phyloP scores from a whole-genome alignment of 1,140 invertebrate species.

The Idris sp. region DNA sequence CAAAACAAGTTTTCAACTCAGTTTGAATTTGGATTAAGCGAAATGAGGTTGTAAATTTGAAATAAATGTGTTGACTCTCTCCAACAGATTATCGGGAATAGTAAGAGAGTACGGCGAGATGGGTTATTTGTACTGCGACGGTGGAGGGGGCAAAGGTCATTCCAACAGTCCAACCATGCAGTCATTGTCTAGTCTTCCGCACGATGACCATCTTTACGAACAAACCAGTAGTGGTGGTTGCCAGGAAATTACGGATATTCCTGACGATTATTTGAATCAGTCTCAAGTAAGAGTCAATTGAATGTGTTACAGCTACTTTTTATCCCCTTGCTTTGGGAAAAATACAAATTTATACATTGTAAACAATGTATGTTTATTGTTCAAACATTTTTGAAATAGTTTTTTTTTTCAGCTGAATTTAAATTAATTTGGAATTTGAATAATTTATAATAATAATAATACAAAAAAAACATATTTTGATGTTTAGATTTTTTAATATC shows the following conservation, averaged over 20 bases:
- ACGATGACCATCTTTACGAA: constrained; percentile 76
- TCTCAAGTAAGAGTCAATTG: constrained; percentile 79
- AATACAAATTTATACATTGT: too few relatives aligned
- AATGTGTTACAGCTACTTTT: too few relatives aligned
- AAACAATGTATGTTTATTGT: too few relatives aligned
- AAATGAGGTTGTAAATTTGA: background rate
- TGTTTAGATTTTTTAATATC: too few relatives aligned
- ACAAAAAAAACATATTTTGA: background rate
- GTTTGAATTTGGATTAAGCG: background rate
- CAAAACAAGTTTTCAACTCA: background rate
- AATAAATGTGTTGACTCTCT: constrained; percentile 1
- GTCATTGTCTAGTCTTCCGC: constrained; percentile 72
- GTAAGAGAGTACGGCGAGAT: constrained; percentile 74
- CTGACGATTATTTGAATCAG: constrained; percentile 90
- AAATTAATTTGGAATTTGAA: too few relatives aligned
- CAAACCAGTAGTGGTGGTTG: constrained; percentile 74
- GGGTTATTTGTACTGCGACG: constrained; percentile 75
- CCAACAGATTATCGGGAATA: constrained; percentile 70
- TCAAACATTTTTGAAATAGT: too few relatives aligned
- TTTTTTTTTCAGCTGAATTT: constrained; percentile 2
- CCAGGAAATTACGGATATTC: constrained; percentile 90
- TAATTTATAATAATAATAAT: too few relatives aligned
- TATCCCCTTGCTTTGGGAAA: too few relatives aligned
- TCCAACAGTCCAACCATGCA: constrained; percentile 77
- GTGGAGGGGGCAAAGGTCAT: constrained; percentile 77